Percentiles rank a stretch among this genome's conserved stretches.
These are phyloP conservation scores for Dryococelus australis DNA, from an alignment of 2,888 invertebrate genomes.

Conservation along the genomic window DNA sequence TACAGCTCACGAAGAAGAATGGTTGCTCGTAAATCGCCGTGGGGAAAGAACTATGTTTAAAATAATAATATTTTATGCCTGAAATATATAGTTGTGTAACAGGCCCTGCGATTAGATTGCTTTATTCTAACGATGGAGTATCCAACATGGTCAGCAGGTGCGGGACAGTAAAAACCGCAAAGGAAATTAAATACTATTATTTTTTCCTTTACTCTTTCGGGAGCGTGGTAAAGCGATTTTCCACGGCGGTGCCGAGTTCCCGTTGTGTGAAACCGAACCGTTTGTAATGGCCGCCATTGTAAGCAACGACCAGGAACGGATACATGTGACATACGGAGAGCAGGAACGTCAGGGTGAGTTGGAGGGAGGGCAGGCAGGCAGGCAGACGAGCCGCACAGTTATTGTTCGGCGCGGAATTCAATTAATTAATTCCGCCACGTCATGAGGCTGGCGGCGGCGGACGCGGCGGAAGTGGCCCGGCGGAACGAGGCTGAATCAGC, in stretches of 20 bases:
- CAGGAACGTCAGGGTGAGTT: not conserved
- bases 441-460: not conserved
- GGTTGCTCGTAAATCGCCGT: no score
- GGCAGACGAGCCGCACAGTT: not conserved
- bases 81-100: no score
- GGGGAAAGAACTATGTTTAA: no score
- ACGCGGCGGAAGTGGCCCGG: not conserved
- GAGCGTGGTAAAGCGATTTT: not conserved
- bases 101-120: no score
- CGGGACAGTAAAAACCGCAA: not conserved
- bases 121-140: not conserved
- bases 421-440: not conserved
- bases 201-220: not conserved
- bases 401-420: constrained; percentile 6
- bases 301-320: not conserved
- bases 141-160: not conserved
- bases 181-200: not conserved
- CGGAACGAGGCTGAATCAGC: not conserved
- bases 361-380: not conserved
- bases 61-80: no score
- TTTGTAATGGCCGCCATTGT: not conserved
- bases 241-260: not conserved
- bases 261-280: not conserved
- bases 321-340: not conserved
- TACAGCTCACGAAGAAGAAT: no score